These are phyloP conservation scores for Leistus spinibarbis DNA, from an alignment of 2,888 invertebrate species.

Conservation along the genomic window DNA sequence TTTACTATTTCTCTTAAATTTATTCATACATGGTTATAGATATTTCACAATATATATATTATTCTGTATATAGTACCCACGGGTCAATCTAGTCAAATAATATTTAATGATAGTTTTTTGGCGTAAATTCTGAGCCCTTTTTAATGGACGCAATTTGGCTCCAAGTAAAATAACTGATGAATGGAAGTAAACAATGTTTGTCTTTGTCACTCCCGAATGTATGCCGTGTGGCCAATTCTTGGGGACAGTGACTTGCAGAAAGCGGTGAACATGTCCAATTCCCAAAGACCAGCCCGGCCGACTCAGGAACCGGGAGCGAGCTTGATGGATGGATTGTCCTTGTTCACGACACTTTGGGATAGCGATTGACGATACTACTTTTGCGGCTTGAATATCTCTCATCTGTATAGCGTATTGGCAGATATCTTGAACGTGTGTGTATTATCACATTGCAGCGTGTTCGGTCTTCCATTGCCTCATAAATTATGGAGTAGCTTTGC, in stretches of 20 bases:
- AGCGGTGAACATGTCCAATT: slow-evolving; percentile 32
- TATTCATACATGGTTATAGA: no score
- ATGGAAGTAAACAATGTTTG: background rate
- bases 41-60: no score
- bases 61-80: no score
- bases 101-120: background rate
- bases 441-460: no score
- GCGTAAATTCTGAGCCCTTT: background rate
- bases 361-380: background rate
- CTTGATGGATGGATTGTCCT: slow-evolving; percentile 36
- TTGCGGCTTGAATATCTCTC: background rate
- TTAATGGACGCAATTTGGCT: background rate
- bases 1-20: slow-evolving; percentile 3
- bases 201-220: background rate
- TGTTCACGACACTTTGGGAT: background rate
- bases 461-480: no score
- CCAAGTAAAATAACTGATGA: background rate
- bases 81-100: no score
- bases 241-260: slow-evolving; percentile 34
- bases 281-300: slow-evolving; percentile 11
- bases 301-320: background rate
- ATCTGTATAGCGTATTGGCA: no score
- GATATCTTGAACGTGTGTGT: no score
- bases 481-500: no score
- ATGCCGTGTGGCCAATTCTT: slow-evolving; percentile 5